Evolutionary conservation across 1,140 invertebrate species (phyloP), one percentile per base, ranked within the genome.

Genomic region (Coelopa frigida): DNA sequence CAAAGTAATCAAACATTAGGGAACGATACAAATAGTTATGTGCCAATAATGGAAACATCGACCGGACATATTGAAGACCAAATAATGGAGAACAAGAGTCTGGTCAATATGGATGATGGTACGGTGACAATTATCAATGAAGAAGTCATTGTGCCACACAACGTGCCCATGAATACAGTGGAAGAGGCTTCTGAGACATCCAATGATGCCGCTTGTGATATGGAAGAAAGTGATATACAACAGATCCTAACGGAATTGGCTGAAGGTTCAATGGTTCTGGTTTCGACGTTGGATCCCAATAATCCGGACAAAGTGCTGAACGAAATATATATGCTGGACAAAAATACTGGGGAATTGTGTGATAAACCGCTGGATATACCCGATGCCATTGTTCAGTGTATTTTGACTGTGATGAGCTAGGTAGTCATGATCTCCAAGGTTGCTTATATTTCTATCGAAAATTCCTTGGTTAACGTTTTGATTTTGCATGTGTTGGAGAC

Each of bases 241-340:
- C 53, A 59, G 57, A 67, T 67, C 39, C 31, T 67, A 23, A 44
- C 48, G 3, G 55, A 61, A 31, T 54, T 68, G 22, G 52, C 56
- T 3, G 57, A 68, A 20, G 71, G 72, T 22, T 64, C 71, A 3
- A 49, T 74, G 46, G 64, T 68, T 18, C 52, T 74, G n/a, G 67
- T 71, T 1, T 59, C 61, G 5, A 67, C 65, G 17, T 26, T 63
- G 33, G 57, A 59, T 46, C 45, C 61, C 0, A 51, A 57, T 10
- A 50, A 56, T 15, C 51, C 61, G n/a, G 59, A 65, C 33, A 51
- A 63, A 8, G 54, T 62, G 3, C 43, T 67, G 11, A 70, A 71
- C 50, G 71, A 72, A 50, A 71, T 73, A 27, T 74, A 65, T 48
- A 70, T 72, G 58, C 60, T 72, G 22, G 53, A 62, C 38, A 56